These are phyloP conservation scores for Anseranas semipalmata DNA, from an alignment of 2,113 vertebrate species.

Conservation along the genomic window DNA sequence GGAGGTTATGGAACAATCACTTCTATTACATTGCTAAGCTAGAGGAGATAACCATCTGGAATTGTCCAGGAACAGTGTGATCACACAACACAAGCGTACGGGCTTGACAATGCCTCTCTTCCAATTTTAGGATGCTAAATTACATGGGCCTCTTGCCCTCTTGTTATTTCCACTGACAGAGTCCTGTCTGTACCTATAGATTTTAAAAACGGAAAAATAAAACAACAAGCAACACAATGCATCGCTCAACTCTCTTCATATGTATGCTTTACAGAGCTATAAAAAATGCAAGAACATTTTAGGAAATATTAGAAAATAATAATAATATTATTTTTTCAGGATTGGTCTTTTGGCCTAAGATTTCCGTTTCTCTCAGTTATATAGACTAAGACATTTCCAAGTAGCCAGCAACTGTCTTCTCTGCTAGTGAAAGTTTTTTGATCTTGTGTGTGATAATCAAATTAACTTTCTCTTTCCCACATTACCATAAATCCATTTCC, in stretches of 20 bases:
- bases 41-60: background rate
- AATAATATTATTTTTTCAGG: background rate
- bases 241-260: background rate
- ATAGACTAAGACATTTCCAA: background rate
- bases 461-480: constrained; percentile 27
- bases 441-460: background rate
- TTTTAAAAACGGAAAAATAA: background rate
- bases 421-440: background rate
- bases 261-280: background rate
- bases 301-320: background rate
- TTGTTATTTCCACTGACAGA: background rate
- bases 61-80: background rate
- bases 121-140: background rate
- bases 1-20: background rate
- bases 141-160: background rate
- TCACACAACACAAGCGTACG: background rate
- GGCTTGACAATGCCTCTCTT: background rate
- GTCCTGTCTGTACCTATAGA: background rate
- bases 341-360: background rate
- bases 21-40: constrained; percentile 6
- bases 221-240: background rate
- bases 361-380: background rate
- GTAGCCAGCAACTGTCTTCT: background rate
- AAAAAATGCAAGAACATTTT: background rate
- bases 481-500: constrained; percentile 27